A percentile compares a stretch with the other conserved stretches of the same genome.
These are phyloP conservation scores for Condylostylus longicornis DNA, from an alignment of 1,140 invertebrate genomes.

Conservation along the genomic window DNA sequence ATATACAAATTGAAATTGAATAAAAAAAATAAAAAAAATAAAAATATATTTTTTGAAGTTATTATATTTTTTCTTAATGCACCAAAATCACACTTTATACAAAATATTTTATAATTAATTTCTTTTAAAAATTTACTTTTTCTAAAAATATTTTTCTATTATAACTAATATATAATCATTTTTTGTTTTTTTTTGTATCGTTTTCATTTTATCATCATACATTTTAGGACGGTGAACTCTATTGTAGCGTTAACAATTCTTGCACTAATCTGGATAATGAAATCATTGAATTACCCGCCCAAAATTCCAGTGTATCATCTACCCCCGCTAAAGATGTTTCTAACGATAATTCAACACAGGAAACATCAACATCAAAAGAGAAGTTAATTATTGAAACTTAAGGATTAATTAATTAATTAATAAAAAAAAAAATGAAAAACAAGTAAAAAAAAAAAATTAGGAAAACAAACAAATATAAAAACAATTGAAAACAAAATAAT, in stretches of 20 bases:
- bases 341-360: neutral
- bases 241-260: constrained; percentile 6
- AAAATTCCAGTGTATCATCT: neutral
- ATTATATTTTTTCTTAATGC: neutral
- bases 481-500: too few species aligned
- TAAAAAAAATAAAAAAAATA: too few species aligned
- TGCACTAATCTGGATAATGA: constrained; percentile 3
- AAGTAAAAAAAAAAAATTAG: too few species aligned
- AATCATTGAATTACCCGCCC: neutral
- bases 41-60: neutral
- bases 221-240: constrained; percentile 5
- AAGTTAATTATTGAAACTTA: too few species aligned
- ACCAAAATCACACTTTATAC: too few species aligned
- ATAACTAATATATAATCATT: neutral
- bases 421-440: too few species aligned
- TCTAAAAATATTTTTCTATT: neutral
- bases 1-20: too few species aligned
- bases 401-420: too few species aligned
- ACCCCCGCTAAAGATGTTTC: neutral
- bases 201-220: too few species aligned
- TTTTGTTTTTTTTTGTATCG: neutral
- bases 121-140: too few species aligned
- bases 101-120: too few species aligned
- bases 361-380: constrained; percentile 1
- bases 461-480: too few species aligned